Percentiles rank a stretch among this genome's conserved stretches.
These are phyloP conservation scores for Origma solitaria DNA, from an alignment of 2,113 vertebrate species.

Conservation along the genomic window DNA sequence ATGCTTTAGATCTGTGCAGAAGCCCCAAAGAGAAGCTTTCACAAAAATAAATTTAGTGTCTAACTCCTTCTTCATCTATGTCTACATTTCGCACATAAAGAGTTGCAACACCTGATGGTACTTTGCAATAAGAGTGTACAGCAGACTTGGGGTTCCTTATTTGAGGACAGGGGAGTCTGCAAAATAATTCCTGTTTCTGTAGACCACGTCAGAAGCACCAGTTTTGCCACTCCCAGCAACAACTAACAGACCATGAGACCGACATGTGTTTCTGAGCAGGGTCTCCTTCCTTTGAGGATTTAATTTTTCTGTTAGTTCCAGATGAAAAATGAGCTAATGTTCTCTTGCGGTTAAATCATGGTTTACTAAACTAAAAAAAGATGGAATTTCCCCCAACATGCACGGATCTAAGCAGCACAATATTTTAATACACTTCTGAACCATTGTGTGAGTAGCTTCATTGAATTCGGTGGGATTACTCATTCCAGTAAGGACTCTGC, in stretches of 20 bases:
- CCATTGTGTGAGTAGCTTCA: neutral
- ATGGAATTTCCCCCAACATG: accelerated
- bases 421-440: neutral
- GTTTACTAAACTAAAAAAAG: neutral
- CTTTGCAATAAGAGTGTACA: neutral
- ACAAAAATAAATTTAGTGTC: neutral
- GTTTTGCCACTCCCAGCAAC: neutral
- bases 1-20: neutral
- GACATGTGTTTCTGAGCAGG: neutral
- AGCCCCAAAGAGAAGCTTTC: neutral
- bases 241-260: neutral
- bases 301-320: neutral
- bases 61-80: neutral
- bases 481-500: neutral
- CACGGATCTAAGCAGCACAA: neutral
- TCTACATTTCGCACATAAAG: neutral
- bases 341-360: neutral
- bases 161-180: neutral
- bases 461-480: neutral
- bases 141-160: neutral
- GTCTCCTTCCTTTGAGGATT: neutral
- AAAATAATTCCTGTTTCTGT: neutral
- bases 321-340: neutral
- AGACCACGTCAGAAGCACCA: neutral
- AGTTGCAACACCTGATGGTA: neutral